Evolutionary conservation across 2,888 invertebrate species (phyloP), one percentile per base, ranked within the genome.

Genomic region (Hylaea fasciaria): DNA sequence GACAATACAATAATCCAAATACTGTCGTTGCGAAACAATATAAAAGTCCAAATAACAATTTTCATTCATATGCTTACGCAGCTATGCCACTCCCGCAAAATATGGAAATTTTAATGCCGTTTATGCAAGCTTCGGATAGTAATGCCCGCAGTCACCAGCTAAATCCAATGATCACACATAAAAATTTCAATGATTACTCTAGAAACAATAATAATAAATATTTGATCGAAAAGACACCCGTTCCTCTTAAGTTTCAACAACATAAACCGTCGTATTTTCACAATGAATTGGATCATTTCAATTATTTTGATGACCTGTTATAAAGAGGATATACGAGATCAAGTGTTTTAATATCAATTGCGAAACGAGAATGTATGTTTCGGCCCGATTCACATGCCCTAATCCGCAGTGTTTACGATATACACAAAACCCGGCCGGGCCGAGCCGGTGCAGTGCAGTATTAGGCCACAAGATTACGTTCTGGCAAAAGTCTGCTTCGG

Each of bases 371-470:
- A 29, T 45, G 13, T 44, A 29, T 29, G 12, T 12, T 44, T 44
- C 44, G 29, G n/a, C 14, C 35, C 48, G n/a, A 37, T 47, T 22
- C 29, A 3, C 7, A 70, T 70, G 66, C 69, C 51, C 29, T 77
- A 77, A 79, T 78, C 76, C 70, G 54, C 43, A 45, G 55, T 72
- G 74, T 73, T 76, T 74, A 70, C 72, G 68, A 74, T 70, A 74
- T 70, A 73, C 58, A 69, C 70, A 68, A 69, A 67, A 13, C 57
- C 55, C 57, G 66, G 62, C 70, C 37, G 22, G 22, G 22, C 22
- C 22, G 22, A 1, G 29, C 55, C 37, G 64, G 73, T 78, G 79
- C 77, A 81, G 68, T 79, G 81, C 80, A 83, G 72, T 69, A 74
- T 66, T n/a, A 73, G 67, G 68, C 72, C 59, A 67, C 54, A 64